A percentile compares a stretch with the other conserved stretches of the same genome.
phyloP scores from a whole-genome alignment of 1,140 invertebrate species.

The Trypoxylus dichotomus region DNA sequence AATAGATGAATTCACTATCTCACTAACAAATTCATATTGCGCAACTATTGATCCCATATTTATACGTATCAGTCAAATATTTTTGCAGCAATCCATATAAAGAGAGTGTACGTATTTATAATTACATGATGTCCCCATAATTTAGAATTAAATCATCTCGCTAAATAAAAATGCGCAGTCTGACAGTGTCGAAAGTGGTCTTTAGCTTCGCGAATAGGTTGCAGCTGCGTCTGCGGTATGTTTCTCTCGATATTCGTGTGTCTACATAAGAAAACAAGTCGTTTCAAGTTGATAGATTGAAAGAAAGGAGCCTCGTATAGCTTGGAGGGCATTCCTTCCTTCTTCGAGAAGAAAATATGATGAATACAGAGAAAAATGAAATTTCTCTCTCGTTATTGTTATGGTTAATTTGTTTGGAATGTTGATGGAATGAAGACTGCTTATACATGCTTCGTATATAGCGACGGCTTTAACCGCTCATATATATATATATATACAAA shows the following conservation, averaged over 20 bases:
- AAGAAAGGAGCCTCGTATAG: background rate
- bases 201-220: background rate
- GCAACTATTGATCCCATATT: no score
- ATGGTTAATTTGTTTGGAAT: constrained; percentile 2
- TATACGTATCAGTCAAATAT: no score
- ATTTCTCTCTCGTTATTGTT: background rate
- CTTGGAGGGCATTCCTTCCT: background rate
- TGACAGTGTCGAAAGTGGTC: background rate
- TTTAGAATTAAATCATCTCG: background rate
- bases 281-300: background rate
- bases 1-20: no score
- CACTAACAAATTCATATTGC: no score
- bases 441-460: background rate
- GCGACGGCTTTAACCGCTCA: background rate
- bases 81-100: no score
- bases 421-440: background rate
- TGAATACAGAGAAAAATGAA: constrained; percentile 15
- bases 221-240: background rate
- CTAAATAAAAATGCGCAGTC: background rate
- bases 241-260: no score
- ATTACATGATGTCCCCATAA: background rate
- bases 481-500: no score
- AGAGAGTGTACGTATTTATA: no score
- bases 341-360: background rate
- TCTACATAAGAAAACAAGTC: no score